Evolutionary conservation across 2,888 invertebrate species (phyloP), one percentile per base, ranked within the genome.

Genomic region (Leptinotarsa rubiginosa): DNA sequence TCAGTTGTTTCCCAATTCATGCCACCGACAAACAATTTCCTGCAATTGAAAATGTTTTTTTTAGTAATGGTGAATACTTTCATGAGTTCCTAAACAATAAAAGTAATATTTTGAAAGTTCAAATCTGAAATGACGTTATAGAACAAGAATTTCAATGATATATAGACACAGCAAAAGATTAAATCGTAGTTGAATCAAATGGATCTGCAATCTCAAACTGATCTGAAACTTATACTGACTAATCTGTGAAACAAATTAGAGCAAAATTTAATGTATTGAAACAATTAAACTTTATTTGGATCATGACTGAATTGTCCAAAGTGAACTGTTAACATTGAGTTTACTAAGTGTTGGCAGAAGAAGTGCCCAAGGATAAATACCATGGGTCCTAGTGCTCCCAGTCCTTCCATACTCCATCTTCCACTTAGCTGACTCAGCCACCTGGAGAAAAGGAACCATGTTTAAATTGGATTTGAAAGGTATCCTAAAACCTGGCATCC

Each of bases 21-120:
- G 81, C 97, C 98, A 86, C 98, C 98, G 90, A 98, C 97, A 93
- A 98, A 98, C 83, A 98, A 93, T 93, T 98, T 98, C 92, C 98
- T 98, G 94, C 86, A 93, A 92, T 91, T 87, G 89, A 90, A 87
- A 89, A 88, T 69, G 59, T 70, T n/a, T 7, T 69, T 31, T 69
- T 72, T 83, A 83, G 85, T 80, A 78, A 83, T 80, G 75, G 65
- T 80, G 84, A 78, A 79, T 77, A 56, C 77, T 81, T 75, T 78
- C 70, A 62, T 16, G 25, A 67, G 65, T 65, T 82, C 84, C 85
- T 85, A 84, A 69, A 22, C 56, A 56, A 56, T 69, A 41, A n/a
- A 47, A 56, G 10, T 31, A 31, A 31, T 31, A 31, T 56, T 56
- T 41, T 50, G 5, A 59, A 69, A 52, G 56, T 56, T 69, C 31